Conservation (phyloP, 2,888 invertebrate genomes). For the Eilema caniola region DNA sequence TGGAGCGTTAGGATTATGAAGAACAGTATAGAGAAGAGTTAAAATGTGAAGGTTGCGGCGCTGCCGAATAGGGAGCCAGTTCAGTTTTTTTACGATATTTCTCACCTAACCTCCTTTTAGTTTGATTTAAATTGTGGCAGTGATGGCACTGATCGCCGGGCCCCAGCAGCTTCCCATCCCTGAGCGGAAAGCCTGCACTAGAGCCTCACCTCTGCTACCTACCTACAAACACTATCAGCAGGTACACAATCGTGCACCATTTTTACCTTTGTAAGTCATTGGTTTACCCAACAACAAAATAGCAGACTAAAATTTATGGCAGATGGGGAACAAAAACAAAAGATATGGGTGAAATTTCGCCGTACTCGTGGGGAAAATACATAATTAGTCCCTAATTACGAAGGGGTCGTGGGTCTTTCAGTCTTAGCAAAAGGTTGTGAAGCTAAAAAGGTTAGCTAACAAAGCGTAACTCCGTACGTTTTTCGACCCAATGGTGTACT, state of each 20-base stretch:
- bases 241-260: neutral
- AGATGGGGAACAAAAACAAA: constrained; percentile 13
- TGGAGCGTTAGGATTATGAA: no score
- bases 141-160: no score
- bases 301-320: constrained; percentile 5
- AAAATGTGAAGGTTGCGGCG: no score
- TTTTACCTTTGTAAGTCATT: neutral
- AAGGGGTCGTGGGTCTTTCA: constrained; percentile 4
- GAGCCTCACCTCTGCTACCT: no score
- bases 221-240: no score
- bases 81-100: no score
- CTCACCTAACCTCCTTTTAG: no score
- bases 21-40: no score
- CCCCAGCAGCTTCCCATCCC: no score
- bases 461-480: constrained; percentile 5
- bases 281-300: neutral
- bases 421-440: neutral
- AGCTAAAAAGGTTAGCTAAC: constrained; percentile 6
- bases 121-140: no score
- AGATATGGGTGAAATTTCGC: constrained; percentile 17
- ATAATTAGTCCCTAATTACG: constrained; percentile 20
- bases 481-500: neutral
- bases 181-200: no score
- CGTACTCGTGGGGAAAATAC: constrained; percentile 18
- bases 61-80: no score